A percentile compares a stretch with the other conserved stretches of the same genome.
phyloP scores from a whole-genome alignment of 2,888 invertebrate genomes.

The Pachydiplax longipennis region DNA sequence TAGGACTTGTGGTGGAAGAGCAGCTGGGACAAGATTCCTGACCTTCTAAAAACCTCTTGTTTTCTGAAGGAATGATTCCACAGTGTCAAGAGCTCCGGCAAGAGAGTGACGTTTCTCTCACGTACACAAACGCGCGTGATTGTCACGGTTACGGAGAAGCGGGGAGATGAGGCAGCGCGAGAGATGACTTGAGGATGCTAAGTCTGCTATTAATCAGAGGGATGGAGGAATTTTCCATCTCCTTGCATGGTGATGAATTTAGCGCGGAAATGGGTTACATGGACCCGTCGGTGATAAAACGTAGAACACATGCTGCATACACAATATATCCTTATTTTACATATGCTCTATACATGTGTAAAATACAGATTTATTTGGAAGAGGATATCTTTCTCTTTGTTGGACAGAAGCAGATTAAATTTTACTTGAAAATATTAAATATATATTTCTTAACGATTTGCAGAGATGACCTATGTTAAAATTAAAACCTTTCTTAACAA shows the following conservation, averaged over 20 bases:
- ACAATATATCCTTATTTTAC: too few relatives aligned
- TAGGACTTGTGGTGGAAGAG: neutral
- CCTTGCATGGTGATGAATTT: neutral
- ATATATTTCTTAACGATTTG: too few relatives aligned
- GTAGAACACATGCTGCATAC: too few relatives aligned
- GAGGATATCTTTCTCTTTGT: too few relatives aligned
- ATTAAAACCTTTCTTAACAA: too few relatives aligned
- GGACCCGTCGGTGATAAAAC: neutral
- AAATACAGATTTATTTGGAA: too few relatives aligned
- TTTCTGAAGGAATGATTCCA: neutral
- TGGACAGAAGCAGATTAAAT: too few relatives aligned
- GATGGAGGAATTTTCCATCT: conserved; percentile 12
- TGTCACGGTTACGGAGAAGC: neutral
- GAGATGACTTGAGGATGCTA: neutral
- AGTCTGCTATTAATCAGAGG: conserved; percentile 4
- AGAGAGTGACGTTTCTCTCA: neutral
- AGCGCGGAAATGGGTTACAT: neutral
- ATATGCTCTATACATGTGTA: too few relatives aligned
- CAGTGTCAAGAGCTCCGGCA: neutral
- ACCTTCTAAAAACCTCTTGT: neutral
- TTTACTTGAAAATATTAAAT: too few relatives aligned
- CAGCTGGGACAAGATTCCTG: neutral
- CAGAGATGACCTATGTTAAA: too few relatives aligned
- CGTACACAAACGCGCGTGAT: neutral
- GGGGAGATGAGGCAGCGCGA: neutral